Evolutionary conservation across 2,797 vertebrate genomes (phyloP).

Genomic region (Poeciliopsis gracilis): DNA sequence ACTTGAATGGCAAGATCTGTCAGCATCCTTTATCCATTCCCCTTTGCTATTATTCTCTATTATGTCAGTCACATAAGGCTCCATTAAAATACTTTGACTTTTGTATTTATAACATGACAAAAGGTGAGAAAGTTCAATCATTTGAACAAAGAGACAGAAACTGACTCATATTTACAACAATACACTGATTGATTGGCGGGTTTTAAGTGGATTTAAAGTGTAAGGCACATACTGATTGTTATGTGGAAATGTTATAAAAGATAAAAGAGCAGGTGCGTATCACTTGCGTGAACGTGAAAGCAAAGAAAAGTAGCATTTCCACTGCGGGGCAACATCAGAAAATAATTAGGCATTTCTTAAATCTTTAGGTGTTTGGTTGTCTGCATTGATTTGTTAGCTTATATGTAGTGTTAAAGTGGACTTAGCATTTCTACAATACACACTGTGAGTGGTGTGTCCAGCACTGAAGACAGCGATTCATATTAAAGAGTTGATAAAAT

Average conservation of each 20-base stretch:
- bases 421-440: neutral
- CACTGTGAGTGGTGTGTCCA: neutral
- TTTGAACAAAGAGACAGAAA: neutral
- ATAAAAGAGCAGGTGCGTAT: constrained; percentile 19
- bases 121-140: neutral
- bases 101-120: neutral
- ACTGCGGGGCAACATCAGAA: neutral
- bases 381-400: neutral
- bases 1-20: constrained; percentile 33
- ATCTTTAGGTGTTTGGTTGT: neutral
- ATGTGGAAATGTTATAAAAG: constrained; percentile 20
- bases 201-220: neutral
- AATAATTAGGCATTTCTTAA: neutral
- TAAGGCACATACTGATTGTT: neutral
- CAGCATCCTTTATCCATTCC: neutral
- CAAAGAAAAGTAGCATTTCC: constrained; percentile 2
- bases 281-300: constrained; percentile 10
- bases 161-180: constrained; percentile 75
- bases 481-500: constrained; percentile 3
- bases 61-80: neutral
- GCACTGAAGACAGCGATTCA: constrained; percentile 10
- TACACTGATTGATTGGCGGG: constrained; percentile 59
- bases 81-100: neutral
- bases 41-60: neutral
- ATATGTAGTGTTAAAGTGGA: neutral